A percentile compares a stretch with the other conserved stretches of the same genome.
phyloP scores from a whole-genome alignment of 2,888 invertebrate species.

The Stenchaetothrips biformis region DNA sequence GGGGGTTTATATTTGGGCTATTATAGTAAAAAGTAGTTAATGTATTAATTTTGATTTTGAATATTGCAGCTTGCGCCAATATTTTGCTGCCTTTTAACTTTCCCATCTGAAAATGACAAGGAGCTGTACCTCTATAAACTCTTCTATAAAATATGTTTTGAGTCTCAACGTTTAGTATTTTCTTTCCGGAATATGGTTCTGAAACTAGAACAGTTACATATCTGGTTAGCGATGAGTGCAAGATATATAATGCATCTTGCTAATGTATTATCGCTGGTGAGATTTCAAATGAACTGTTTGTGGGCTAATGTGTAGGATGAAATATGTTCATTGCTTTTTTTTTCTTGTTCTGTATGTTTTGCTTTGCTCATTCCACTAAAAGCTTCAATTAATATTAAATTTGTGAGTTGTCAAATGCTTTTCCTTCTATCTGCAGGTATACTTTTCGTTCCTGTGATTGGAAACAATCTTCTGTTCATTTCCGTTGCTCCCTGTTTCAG shows the following conservation, averaged over 20 bases:
- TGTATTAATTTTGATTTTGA: no score
- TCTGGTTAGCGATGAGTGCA: slow-evolving; percentile 2
- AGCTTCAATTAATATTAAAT: neutral
- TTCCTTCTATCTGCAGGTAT: neutral
- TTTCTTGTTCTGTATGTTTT: neutral
- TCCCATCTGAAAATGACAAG: neutral
- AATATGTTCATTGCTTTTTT: neutral
- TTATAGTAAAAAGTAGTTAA: no score
- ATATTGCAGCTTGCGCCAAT: slow-evolving; percentile 11
- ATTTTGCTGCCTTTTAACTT: neutral
- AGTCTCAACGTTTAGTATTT: slow-evolving; percentile 17
- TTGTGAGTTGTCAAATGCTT: neutral
- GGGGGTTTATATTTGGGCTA: no score
- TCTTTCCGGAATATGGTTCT: slow-evolving; percentile 10
- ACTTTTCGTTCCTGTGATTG: neutral
- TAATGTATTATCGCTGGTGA: neutral
- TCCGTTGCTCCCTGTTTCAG: neutral
- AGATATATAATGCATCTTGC: slow-evolving; percentile 2
- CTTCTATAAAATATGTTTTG: slow-evolving; percentile 12
- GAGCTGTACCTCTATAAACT: slow-evolving; percentile 6
- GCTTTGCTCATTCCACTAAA: neutral
- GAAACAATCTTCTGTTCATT: neutral
- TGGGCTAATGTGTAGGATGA: neutral
- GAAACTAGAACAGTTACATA: neutral
- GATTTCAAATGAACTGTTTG: neutral